phyloP scores from a whole-genome alignment of 2,888 invertebrate genomes.

The Stenichneumon culpator region DNA sequence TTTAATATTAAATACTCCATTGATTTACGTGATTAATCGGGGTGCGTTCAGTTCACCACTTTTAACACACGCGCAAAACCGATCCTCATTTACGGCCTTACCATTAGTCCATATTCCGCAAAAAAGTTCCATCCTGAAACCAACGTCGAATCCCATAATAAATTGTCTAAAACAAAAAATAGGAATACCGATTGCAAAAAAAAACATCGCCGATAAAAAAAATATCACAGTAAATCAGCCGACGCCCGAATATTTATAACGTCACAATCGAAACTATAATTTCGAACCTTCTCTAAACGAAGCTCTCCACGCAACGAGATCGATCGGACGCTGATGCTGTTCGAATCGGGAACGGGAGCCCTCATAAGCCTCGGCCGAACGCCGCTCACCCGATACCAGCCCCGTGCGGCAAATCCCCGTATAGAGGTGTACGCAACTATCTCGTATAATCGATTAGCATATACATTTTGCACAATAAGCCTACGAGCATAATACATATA shows the following conservation, averaged over 20 bases:
- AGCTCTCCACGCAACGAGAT: constrained; percentile 40
- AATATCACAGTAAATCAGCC: background rate
- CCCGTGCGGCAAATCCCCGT: constrained; percentile 14
- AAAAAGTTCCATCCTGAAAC: no score
- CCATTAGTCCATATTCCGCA: no score
- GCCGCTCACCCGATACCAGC: constrained; percentile 41
- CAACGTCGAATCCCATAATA: background rate
- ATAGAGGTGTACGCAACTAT: constrained; percentile 15
- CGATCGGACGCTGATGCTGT: constrained; percentile 41
- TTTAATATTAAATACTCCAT: no score
- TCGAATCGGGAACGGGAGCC: constrained; percentile 19
- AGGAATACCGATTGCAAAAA: background rate
- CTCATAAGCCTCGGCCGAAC: constrained; percentile 50
- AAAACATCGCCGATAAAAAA: background rate
- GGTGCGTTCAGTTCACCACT: no score
- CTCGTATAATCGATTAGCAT: constrained; percentile 15
- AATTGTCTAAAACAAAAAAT: background rate
- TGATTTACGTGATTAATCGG: no score
- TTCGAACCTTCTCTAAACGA: constrained; percentile 15
- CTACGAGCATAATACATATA: background rate
- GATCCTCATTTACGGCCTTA: no score
- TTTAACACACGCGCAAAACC: no score
- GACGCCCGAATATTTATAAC: background rate
- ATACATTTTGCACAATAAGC: background rate
- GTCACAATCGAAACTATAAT: constrained; percentile 22